Conservation (phyloP, 2,113 vertebrate species). For the Sturnira hondurensis region DNA sequence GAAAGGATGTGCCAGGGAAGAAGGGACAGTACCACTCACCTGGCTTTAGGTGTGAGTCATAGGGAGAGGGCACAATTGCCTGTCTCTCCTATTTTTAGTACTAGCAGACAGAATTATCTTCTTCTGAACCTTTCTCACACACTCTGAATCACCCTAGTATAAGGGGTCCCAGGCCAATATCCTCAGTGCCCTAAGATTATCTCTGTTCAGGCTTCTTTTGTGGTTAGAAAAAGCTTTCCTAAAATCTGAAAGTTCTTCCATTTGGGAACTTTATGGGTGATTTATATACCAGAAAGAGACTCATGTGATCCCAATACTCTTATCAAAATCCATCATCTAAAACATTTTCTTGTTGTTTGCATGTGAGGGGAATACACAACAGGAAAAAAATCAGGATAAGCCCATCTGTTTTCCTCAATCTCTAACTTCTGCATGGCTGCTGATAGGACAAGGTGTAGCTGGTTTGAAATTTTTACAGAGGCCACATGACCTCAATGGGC, state of each 20-base stretch:
- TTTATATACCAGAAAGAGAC: conserved; percentile 13
- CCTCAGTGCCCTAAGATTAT: neutral
- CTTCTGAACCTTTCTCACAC: neutral
- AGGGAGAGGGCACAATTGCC: neutral
- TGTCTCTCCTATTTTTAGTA: conserved; percentile 19
- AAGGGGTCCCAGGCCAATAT: neutral
- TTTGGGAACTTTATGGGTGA: neutral
- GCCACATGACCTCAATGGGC: neutral
- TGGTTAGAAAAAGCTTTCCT: neutral
- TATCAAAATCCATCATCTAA: conserved; percentile 31
- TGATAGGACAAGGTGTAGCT: conserved; percentile 26
- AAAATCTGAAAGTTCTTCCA: neutral
- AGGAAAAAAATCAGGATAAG: neutral
- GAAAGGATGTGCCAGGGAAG: neutral
- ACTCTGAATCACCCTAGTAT: neutral
- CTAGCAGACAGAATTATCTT: neutral
- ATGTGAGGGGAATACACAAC: neutral
- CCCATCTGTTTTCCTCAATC: neutral
- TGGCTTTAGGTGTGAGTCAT: conserved; percentile 15
- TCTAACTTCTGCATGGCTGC: conserved; percentile 8
- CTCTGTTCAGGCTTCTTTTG: neutral
- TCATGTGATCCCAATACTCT: neutral
- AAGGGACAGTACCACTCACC: neutral
- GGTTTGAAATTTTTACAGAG: conserved; percentile 31
- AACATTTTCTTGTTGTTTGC: conserved; percentile 35